Base-by-base conservation (phyloP, 53 echinoderm and acorn worm genomes). In the Glandiceps talaboti region DNA sequence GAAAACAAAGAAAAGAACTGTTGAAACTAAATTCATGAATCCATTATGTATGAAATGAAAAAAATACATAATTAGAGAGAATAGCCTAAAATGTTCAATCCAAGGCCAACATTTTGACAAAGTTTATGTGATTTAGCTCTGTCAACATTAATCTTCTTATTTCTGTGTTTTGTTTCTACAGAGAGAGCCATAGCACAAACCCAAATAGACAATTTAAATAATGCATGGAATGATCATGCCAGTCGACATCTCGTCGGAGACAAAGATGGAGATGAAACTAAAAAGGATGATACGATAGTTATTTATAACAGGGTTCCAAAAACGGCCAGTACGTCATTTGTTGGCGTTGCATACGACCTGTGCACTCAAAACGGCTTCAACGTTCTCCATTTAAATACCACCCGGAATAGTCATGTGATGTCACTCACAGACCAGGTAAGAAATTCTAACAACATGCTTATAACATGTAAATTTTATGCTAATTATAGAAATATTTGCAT, bases 261-360 rank as follows among this genome's bases (percentile, higher is more conserved):
- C 20, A 45, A 45, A 6, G 64, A 45, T 45, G 64, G 20, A 12
- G 64, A 45, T 6, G 6, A 6, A 45, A 45, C 6, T 12, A 45
- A 45, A 20, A n/a, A n/a, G n/a, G 64, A 45, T 20, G 83, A 90
- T 79, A 80, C 88, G 79, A 86, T 99, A 77, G 87, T 99, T n/a
- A 99, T 99, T 82, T 99, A 99, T 77, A 99, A 99, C 85, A 31
- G 99, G 30, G 94, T 99, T 20, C 99, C 99, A 29, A 99, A 99
- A 86, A 99, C 99, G 0, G 99, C 91, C 1, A 99, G 99, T 73
- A 99, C 99, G 27, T 99, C 99, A 32, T 89, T 99, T 72, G 89
- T 91, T n/a, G 91, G 94, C 0, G 80, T 99, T 0, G 91, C 99
- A 0, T 99, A 99, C 33, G 87, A 94, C 32, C 87, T 99, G 30